Conservation (phyloP, 1,140 invertebrate genomes). For the Eumeta japonica region DNA sequence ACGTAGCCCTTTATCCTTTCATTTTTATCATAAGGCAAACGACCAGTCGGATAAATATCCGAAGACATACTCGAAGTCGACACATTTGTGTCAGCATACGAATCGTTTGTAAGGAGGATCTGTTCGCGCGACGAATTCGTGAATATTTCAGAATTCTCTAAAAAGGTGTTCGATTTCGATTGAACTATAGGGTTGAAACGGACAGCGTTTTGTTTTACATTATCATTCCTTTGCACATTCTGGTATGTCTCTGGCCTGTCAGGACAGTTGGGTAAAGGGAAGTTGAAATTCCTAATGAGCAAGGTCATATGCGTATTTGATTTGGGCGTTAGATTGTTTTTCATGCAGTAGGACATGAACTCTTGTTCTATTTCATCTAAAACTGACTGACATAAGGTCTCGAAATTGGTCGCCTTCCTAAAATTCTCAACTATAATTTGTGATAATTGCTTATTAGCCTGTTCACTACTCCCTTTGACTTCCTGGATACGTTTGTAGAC, state of each 20-base stretch:
- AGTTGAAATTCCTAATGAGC: conserved; percentile 85
- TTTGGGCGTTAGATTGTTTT: conserved; percentile 54
- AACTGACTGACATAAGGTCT: conserved; percentile 82
- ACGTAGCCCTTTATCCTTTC: conserved; percentile 78
- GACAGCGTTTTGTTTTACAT: conserved; percentile 51
- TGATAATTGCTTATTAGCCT: conserved; percentile 79
- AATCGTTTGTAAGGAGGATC: conserved; percentile 23
- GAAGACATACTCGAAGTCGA: conserved; percentile 37
- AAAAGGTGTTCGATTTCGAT: conserved; percentile 45
- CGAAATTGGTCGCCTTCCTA: conserved; percentile 74
- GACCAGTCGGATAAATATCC: conserved; percentile 44
- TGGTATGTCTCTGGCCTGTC: conserved; percentile 39
- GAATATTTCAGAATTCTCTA: conserved; percentile 43
- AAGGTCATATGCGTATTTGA: conserved; percentile 66
- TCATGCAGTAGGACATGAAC: conserved; percentile 80
- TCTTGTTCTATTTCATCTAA: conserved; percentile 82
- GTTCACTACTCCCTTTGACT: conserved; percentile 69
- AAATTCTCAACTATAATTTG: conserved; percentile 83
- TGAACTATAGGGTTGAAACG: conserved; percentile 63
- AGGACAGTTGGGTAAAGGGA: conserved; percentile 69
- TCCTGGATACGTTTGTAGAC: conserved; percentile 82
- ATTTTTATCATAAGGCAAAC: conserved; percentile 57
- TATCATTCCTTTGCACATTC: conserved; percentile 9
- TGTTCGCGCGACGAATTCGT: conserved; percentile 30
- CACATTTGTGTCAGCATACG: conserved; percentile 36